Evolutionary conservation across 2,797 vertebrate genomes (phyloP), one percentile per base, ranked within the genome.

Genomic region (Streptopelia turtur): DNA sequence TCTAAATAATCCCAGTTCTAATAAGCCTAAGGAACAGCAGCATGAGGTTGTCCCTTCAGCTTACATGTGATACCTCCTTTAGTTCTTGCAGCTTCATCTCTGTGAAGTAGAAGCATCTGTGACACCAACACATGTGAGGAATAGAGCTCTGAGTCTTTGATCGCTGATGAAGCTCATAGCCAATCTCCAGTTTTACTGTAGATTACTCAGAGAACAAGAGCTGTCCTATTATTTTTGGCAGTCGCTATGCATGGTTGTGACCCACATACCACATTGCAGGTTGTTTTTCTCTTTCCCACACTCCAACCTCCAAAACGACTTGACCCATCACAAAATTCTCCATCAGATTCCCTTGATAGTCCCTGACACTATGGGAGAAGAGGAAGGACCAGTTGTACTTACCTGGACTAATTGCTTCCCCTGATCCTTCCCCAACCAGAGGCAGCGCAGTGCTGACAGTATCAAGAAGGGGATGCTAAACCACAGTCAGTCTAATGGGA

Each of bases 211-310:
- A 87, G 64, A 72, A 91, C n/a, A 81, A 76, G 50, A 59, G 10
- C 61, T 28, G 52, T 80, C 31, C 18, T 91, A 57, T 57, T 85
- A 31, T 15, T 64, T 87, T 70, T 88, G 80, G 53, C 80, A 95
- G 45, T 18, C 69, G 30, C 47, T 78, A 6, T 18, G 18, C 23
- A 65, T 8, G 33, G 60, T 47, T 90, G 57, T 76, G 57, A 93
- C 56, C 69, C 5, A 2, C 43, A 41, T 2, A 30, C n/a, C 0
- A 0, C 61, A 63, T 28, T 71, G 77, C 60, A 61, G 15, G 57
- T 23, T n/a, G 14, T 10, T 72, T 87, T 87, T 35, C 61, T 60
- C 37, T 37, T 77, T 72, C 50, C 21, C 30, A 45, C 18, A 43
- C 8, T 78, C 47, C 22, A 75, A 66, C 8, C 15, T 87, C 21